Conservation (phyloP, 2,113 vertebrate genomes). For the Podarcis muralis region DNA sequence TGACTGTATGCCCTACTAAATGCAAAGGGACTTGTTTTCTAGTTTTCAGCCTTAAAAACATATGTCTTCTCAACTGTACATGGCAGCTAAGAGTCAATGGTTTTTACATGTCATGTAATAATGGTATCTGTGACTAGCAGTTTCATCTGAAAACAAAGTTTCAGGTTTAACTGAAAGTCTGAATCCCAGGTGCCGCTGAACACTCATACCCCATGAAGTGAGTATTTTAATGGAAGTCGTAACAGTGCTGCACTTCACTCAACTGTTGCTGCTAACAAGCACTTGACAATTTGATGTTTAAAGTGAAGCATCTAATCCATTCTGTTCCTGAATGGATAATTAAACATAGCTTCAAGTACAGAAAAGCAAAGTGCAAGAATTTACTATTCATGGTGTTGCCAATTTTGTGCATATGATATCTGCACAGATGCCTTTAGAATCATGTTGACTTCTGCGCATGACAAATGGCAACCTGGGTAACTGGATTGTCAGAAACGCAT, state of each 20-base stretch:
- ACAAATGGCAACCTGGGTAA: not conserved
- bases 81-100: not conserved
- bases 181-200: not conserved
- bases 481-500: not conserved
- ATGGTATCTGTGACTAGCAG: conserved; percentile 10
- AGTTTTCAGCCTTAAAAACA: not conserved
- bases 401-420: too few relatives aligned
- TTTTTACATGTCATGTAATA: conserved; percentile 32
- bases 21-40: not conserved
- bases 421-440: not conserved
- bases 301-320: not conserved
- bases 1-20: not conserved
- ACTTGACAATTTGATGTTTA: not conserved
- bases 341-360: not conserved
- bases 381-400: not conserved
- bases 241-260: not conserved
- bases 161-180: conserved; percentile 24
- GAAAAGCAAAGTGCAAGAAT: not conserved
- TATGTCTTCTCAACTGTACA: not conserved
- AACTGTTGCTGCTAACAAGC: not conserved
- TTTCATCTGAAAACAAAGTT: not conserved
- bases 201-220: not conserved
- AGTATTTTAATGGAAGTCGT: not conserved
- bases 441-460: too few relatives aligned
- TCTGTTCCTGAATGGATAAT: not conserved